phyloP scores from a whole-genome alignment of 2,797 vertebrate species.

The Xerus rutilus region DNA sequence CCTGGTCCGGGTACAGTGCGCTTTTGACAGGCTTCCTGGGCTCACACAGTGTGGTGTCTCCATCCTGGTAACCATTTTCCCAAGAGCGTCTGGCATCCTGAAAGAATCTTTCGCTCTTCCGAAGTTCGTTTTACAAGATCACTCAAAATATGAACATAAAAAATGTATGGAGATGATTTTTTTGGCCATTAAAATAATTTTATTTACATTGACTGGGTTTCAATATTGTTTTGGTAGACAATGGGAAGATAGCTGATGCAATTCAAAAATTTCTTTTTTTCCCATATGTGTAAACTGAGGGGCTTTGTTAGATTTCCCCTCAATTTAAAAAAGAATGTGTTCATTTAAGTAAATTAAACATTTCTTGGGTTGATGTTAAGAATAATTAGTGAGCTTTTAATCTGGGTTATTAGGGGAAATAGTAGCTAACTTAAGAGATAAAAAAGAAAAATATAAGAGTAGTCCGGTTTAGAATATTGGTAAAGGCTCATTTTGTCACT shows the following conservation, averaged over 20 bases:
- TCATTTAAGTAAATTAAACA: neutral
- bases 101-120: neutral
- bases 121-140: neutral
- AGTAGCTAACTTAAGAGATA: neutral
- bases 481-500: conserved; percentile 1
- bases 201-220: neutral
- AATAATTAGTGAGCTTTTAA: conserved; percentile 42
- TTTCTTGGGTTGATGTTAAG: conserved; percentile 43
- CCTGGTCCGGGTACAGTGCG: no score
- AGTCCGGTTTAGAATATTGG: conserved; percentile 22
- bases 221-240: conserved; percentile 18
- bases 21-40: neutral
- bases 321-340: neutral
- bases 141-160: neutral
- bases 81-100: neutral
- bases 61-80: conserved; percentile 1
- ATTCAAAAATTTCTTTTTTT: conserved; percentile 34
- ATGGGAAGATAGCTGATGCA: neutral
- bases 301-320: neutral
- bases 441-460: conserved; percentile 35
- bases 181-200: neutral
- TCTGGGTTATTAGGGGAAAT: neutral
- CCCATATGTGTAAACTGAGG: neutral
- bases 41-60: neutral
- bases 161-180: neutral